phyloP scores from a whole-genome alignment of 2,797 vertebrate genomes.

The Sylvilagus floridanus region DNA sequence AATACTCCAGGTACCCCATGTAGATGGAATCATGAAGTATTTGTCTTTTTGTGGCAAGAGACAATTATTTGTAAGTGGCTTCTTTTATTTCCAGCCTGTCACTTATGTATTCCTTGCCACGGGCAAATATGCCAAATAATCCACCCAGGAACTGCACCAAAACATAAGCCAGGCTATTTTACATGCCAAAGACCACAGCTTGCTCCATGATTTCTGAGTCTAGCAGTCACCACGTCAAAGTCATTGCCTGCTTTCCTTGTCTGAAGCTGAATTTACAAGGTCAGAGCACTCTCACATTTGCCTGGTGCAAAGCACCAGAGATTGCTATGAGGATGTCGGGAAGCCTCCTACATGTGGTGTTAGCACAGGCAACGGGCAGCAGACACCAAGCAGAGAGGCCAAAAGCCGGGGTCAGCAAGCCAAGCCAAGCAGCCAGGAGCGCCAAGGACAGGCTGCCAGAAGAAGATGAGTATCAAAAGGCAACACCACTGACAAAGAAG shows the following conservation, averaged over 20 bases:
- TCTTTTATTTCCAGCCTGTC: neutral
- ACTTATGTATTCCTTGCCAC: neutral
- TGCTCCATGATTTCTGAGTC: constrained; percentile 7
- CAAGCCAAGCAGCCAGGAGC: neutral
- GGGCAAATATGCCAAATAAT: neutral
- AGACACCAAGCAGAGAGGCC: neutral
- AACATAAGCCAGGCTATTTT: neutral
- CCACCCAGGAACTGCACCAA: neutral
- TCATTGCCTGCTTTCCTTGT: neutral
- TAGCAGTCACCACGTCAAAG: neutral
- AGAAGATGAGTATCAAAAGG: neutral
- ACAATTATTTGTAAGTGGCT: neutral
- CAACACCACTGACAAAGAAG: neutral
- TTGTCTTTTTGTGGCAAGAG: neutral
- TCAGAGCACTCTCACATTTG: neutral
- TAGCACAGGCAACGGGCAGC: neutral
- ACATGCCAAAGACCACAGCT: neutral
- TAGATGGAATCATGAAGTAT: neutral
- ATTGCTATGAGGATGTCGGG: neutral
- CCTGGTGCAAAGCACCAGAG: neutral
- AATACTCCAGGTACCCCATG: neutral
- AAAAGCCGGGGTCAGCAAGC: neutral
- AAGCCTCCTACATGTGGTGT: neutral
- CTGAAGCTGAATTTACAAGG: constrained; percentile 30
- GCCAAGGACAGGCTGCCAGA: neutral